Conservation (phyloP, 1,140 invertebrate genomes). For the Ericerus pela region DNA sequence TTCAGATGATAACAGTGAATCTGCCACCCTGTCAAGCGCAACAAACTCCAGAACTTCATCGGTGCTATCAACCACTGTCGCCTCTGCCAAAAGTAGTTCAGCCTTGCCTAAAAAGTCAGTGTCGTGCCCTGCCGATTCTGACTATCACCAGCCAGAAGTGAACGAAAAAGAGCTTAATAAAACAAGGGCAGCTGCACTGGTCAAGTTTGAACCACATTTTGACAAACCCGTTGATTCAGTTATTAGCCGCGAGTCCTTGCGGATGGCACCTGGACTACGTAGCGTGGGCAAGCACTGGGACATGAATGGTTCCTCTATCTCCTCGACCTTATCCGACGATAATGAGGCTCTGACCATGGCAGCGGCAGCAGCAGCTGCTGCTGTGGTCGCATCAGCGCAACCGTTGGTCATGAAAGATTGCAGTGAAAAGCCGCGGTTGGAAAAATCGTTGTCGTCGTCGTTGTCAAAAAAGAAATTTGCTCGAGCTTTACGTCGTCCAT, state of each 20-base stretch:
- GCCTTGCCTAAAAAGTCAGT: too few relatives aligned
- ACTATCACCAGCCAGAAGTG: background rate
- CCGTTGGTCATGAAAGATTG: conserved; percentile 11
- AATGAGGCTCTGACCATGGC: background rate
- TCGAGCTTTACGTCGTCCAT: conserved; percentile 25
- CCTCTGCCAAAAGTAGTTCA: background rate
- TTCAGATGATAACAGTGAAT: conserved; percentile 4
- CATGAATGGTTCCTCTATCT: conserved; percentile 35
- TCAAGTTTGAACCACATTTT: conserved; percentile 24
- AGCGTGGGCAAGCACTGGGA: conserved; percentile 71
- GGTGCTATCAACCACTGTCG: background rate
- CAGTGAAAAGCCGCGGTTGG: too few relatives aligned
- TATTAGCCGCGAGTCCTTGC: conserved; percentile 36
- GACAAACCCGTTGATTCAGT: background rate
- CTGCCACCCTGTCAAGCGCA: background rate
- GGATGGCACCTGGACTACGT: conserved; percentile 53
- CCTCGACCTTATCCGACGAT: background rate
- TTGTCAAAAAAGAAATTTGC: conserved; percentile 25
- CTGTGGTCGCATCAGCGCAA: too few relatives aligned
- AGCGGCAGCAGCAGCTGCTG: too few relatives aligned
- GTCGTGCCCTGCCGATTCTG: background rate
- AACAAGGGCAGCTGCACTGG: conserved; percentile 27
- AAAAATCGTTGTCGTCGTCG: conserved; percentile 16
- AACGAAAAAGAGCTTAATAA: conserved; percentile 27
- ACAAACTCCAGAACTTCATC: background rate